phyloP scores from a whole-genome alignment of 53 echinoderm and acorn worm genomes.

The Paracentrotus lividus region DNA sequence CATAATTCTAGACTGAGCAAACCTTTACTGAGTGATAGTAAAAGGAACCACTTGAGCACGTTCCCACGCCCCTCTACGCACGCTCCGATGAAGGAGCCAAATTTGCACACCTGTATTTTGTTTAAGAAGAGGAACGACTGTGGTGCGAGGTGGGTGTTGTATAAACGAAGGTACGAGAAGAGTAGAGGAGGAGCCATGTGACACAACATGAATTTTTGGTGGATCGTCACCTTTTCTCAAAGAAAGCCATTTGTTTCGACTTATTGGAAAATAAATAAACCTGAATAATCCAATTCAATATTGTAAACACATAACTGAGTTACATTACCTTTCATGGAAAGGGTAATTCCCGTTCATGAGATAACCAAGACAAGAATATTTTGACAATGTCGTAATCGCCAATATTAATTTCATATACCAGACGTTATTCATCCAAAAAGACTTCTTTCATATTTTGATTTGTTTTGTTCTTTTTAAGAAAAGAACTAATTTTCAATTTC shows the following conservation, averaged over 20 bases:
- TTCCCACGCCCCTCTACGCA: conserved; percentile 17
- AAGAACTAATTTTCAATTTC: too few relatives aligned
- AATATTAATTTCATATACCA: too few relatives aligned
- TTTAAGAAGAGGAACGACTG: too few relatives aligned
- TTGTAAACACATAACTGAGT: too few relatives aligned
- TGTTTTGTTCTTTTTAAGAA: too few relatives aligned
- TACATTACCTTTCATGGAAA: too few relatives aligned
- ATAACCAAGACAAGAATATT: too few relatives aligned
- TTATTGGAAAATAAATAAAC: neutral
- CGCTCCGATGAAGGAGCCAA: neutral
- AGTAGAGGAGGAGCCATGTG: neutral
- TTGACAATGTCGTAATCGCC: too few relatives aligned
- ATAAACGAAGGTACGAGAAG: neutral
- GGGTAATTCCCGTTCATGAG: too few relatives aligned
- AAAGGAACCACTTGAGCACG: conserved; percentile 50
- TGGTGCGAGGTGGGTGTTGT: conserved; percentile 17
- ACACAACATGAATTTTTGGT: neutral
- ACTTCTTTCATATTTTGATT: too few relatives aligned
- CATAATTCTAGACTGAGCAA: conserved; percentile 44
- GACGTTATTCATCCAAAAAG: too few relatives aligned
- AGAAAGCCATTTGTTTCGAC: neutral
- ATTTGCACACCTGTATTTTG: conserved; percentile 48
- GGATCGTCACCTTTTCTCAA: neutral
- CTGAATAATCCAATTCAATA: neutral
- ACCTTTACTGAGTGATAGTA: conserved; percentile 54